A percentile compares a stretch with the other conserved stretches of the same genome.
Conservation (phyloP, 2,113 vertebrate species). For the Spheniscus mendiculus region DNA sequence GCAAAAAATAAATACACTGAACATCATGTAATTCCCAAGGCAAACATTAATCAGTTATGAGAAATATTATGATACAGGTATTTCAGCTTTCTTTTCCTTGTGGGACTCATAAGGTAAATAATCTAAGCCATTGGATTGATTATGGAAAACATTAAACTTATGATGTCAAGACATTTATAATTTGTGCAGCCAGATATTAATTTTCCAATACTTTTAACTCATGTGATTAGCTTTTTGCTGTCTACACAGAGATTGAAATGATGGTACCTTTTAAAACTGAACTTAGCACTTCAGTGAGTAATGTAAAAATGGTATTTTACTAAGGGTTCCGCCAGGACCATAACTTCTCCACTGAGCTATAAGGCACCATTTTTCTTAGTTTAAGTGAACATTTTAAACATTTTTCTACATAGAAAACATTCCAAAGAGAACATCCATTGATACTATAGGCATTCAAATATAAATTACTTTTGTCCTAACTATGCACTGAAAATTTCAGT, state of each 20-base stretch:
- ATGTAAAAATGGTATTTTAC: background rate
- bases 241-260: slow-evolving; percentile 40
- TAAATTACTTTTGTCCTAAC: background rate
- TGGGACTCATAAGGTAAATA: slow-evolving; percentile 62
- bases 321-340: background rate
- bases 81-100: slow-evolving; percentile 59
- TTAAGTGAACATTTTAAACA: background rate
- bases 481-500: background rate
- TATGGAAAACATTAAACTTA: slow-evolving; percentile 65
- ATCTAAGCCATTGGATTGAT: slow-evolving; percentile 68
- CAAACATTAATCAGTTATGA: slow-evolving; percentile 71
- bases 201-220: slow-evolving; percentile 57
- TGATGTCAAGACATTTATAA: slow-evolving; percentile 67
- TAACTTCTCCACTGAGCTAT: background rate
- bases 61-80: slow-evolving; percentile 69
- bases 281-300: background rate
- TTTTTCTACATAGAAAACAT: background rate
- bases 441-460: background rate
- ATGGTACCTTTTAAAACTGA: slow-evolving; percentile 30
- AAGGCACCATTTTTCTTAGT: background rate
- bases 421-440: background rate
- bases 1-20: slow-evolving; percentile 71
- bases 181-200: slow-evolving; percentile 62
- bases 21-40: slow-evolving; percentile 70
- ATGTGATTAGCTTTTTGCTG: slow-evolving; percentile 57